Conservation (phyloP, 2,113 vertebrate genomes). For the Gavia stellata region DNA sequence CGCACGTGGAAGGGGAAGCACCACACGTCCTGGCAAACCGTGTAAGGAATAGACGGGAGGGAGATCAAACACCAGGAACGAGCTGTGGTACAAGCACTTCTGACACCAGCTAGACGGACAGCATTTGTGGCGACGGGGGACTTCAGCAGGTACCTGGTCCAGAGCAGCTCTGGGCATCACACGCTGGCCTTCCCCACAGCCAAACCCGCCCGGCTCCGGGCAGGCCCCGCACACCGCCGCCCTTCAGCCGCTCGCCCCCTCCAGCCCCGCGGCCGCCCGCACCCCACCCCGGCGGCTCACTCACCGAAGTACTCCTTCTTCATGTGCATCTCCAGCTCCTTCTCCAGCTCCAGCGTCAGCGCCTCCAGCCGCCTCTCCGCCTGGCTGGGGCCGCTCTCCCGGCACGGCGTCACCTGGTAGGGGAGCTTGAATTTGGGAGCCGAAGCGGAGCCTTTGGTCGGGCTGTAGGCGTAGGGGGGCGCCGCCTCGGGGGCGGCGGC, state of each 20-base stretch:
- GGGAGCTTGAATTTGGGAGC: slow-evolving; percentile 83
- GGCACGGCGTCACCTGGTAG: slow-evolving; percentile 84
- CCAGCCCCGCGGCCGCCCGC: background rate
- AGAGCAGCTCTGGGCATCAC: background rate
- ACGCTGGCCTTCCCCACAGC: background rate
- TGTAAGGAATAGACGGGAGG: background rate
- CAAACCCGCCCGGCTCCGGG: background rate
- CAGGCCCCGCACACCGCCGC: background rate
- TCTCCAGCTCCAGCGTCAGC: slow-evolving; percentile 94
- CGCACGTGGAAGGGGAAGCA: background rate
- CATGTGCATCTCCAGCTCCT: slow-evolving; percentile 93
- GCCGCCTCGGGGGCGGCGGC: slow-evolving; percentile 35
- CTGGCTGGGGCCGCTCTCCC: slow-evolving; percentile 89
- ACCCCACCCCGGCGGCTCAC: background rate
- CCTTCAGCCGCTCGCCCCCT: background rate
- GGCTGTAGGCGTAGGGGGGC: slow-evolving; percentile 65
- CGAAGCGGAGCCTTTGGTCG: slow-evolving; percentile 67
- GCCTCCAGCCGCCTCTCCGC: slow-evolving; percentile 91
- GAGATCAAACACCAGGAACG: background rate
- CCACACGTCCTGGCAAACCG: background rate
- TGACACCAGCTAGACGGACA: background rate
- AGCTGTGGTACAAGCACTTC: background rate
- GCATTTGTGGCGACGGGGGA: accelerated
- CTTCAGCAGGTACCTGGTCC: background rate
- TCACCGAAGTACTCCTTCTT: slow-evolving; percentile 98